These are phyloP conservation scores for Takifugu bimaculatus DNA, from an alignment of 2,113 vertebrate species.

Conservation along the genomic window DNA sequence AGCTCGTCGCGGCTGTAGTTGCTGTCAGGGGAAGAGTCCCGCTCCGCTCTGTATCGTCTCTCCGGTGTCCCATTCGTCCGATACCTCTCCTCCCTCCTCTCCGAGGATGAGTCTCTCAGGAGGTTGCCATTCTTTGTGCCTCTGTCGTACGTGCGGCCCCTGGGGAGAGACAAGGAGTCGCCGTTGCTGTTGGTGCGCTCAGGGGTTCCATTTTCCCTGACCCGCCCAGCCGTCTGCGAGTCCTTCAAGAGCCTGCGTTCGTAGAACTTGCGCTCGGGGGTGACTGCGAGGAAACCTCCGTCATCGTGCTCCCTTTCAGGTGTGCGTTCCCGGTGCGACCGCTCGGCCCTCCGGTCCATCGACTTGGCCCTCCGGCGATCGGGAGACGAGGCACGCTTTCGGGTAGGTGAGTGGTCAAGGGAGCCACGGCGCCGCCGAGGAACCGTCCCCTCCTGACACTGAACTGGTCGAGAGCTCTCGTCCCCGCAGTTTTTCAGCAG, in stretches of 20 bases:
- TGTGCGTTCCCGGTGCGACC: constrained; percentile 69
- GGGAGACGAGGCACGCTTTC: constrained; percentile 79
- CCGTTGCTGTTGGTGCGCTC: constrained; percentile 61
- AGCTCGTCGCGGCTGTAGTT: constrained; percentile 73
- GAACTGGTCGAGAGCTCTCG: constrained; percentile 75
- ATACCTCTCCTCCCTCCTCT: constrained; percentile 51
- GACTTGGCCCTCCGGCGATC: constrained; percentile 81
- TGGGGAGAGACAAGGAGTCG: constrained; percentile 50
- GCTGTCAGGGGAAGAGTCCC: constrained; percentile 74
- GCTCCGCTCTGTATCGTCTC: constrained; percentile 59
- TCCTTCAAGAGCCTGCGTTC: constrained; percentile 65
- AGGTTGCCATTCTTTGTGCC: constrained; percentile 69
- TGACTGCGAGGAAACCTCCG: constrained; percentile 69
- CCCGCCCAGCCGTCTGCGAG: constrained; percentile 49
- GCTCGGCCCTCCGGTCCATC: constrained; percentile 72
- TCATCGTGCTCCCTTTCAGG: constrained; percentile 79
- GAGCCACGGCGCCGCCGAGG: constrained; percentile 79
- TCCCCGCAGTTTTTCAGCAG: constrained; percentile 74
- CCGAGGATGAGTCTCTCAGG: constrained; percentile 64
- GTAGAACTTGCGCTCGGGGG: constrained; percentile 61
- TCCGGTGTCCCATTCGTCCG: constrained; percentile 64
- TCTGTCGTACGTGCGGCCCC: constrained; percentile 56
- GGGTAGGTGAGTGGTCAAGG: constrained; percentile 82
- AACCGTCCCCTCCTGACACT: constrained; percentile 74
- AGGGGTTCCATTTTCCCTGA: constrained; percentile 53